These are phyloP conservation scores for Sicus ferrugineus DNA, from an alignment of 2,888 invertebrate genomes.

Conservation along the genomic window DNA sequence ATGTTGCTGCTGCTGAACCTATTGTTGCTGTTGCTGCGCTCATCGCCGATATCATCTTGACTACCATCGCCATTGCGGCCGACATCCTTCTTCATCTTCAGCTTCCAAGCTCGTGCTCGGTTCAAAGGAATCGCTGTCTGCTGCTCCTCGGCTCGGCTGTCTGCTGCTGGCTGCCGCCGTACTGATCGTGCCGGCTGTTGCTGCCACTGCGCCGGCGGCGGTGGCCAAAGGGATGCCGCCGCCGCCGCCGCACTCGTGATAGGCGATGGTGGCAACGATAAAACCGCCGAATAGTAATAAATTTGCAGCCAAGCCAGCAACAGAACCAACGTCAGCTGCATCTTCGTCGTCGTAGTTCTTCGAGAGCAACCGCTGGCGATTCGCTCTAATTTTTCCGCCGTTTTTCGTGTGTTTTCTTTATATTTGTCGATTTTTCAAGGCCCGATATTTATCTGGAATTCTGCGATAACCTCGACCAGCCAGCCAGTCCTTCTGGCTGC, in stretches of 20 bases:
- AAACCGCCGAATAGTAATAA: constrained; percentile 57
- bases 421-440: not conserved
- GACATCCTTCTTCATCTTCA: constrained; percentile 9
- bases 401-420: constrained; percentile 15
- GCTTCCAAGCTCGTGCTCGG: no score
- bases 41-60: constrained; percentile 14
- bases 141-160: constrained; percentile 46
- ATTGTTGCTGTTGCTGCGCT: not conserved
- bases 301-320: constrained; percentile 56
- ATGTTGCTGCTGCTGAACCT: constrained; percentile 38
- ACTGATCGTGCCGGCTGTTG: constrained; percentile 30
- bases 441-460: not conserved
- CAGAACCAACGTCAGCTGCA: constrained; percentile 55
- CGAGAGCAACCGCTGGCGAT: not conserved
- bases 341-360: constrained; percentile 36
- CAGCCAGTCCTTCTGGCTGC: constrained; percentile 39
- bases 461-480: constrained; percentile 40
- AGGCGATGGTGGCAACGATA: constrained; percentile 62
- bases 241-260: constrained; percentile 55
- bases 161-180: constrained; percentile 29
- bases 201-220: constrained; percentile 31
- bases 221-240: no score
- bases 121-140: constrained; percentile 37
- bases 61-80: constrained; percentile 4
- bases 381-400: not conserved